A percentile compares a stretch with the other conserved stretches of the same genome.
These are phyloP conservation scores for Coenobita brevimanus DNA, from an alignment of 1,140 invertebrate species.

Conservation along the genomic window DNA sequence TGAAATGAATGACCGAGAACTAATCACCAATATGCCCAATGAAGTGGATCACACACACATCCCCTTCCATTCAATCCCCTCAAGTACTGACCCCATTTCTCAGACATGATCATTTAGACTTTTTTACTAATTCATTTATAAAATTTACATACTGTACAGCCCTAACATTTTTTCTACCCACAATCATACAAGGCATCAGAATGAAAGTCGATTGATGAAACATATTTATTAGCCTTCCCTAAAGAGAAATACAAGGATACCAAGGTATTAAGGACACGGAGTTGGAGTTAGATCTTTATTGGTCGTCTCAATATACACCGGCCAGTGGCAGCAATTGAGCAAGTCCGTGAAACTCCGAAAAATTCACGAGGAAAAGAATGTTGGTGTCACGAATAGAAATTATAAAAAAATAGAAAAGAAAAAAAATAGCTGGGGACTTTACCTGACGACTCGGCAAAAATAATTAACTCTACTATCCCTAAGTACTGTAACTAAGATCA, in stretches of 20 bases:
- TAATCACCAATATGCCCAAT: too few relatives aligned
- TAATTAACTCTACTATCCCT: conserved; percentile 8
- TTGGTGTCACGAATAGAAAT: conserved; percentile 18
- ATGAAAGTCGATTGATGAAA: background rate
- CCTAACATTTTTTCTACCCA: too few relatives aligned
- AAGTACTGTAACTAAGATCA: too few relatives aligned
- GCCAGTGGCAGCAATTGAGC: conserved; percentile 61
- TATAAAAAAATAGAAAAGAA: background rate
- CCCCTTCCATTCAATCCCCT: too few relatives aligned
- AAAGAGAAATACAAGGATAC: background rate
- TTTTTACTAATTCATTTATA: too few relatives aligned
- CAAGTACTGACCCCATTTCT: too few relatives aligned
- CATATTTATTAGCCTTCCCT: conserved; percentile 1
- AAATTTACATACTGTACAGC: too few relatives aligned
- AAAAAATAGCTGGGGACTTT: conserved; percentile 20
- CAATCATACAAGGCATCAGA: too few relatives aligned
- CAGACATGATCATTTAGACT: too few relatives aligned
- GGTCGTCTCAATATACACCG: conserved; percentile 64
- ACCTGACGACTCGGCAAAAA: conserved; percentile 22
- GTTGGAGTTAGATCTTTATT: conserved; percentile 58
- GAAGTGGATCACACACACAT: too few relatives aligned
- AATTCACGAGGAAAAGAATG: conserved; percentile 39
- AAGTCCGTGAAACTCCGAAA: conserved; percentile 61
- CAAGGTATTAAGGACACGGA: conserved; percentile 53
- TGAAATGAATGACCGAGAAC: too few relatives aligned